Conservation (phyloP, 2,113 vertebrate genomes). For the Chrysochloris asiatica region DNA sequence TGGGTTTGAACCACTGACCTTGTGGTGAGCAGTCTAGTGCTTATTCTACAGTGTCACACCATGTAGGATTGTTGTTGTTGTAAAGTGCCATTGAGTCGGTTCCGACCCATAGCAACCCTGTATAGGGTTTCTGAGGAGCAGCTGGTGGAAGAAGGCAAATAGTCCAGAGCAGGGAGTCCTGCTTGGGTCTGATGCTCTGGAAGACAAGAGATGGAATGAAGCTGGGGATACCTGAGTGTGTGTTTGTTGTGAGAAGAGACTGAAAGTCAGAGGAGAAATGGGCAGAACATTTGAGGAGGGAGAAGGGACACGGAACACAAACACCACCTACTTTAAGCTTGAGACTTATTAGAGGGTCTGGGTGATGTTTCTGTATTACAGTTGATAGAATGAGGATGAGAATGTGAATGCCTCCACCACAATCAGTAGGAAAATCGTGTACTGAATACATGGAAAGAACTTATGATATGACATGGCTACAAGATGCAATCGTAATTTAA, state of each 20-base stretch:
- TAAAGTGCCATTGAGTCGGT: too few relatives aligned
- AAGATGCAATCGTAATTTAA: background rate
- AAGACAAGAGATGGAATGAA: background rate
- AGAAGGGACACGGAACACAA: background rate
- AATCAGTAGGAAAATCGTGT: background rate
- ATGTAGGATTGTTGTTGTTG: too few relatives aligned
- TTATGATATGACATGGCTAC: background rate
- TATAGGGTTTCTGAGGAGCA: too few relatives aligned
- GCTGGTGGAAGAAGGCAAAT: background rate
- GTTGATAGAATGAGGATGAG: background rate
- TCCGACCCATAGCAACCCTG: too few relatives aligned
- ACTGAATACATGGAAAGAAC: background rate
- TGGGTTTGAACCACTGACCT: too few relatives aligned
- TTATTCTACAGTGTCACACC: too few relatives aligned
- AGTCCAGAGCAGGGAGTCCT: background rate
- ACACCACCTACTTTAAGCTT: background rate
- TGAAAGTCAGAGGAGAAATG: too few relatives aligned
- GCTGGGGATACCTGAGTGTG: background rate
- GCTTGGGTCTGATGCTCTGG: background rate
- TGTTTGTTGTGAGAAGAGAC: too few relatives aligned
- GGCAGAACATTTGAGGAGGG: background rate
- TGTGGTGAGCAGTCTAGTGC: too few relatives aligned
- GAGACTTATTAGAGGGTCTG: background rate
- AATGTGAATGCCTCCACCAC: background rate
- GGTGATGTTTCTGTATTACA: background rate